Percentiles rank a stretch among this genome's conserved stretches.
Conservation (phyloP, 2,888 invertebrate genomes). For the Rhamphomyia laevipes region DNA sequence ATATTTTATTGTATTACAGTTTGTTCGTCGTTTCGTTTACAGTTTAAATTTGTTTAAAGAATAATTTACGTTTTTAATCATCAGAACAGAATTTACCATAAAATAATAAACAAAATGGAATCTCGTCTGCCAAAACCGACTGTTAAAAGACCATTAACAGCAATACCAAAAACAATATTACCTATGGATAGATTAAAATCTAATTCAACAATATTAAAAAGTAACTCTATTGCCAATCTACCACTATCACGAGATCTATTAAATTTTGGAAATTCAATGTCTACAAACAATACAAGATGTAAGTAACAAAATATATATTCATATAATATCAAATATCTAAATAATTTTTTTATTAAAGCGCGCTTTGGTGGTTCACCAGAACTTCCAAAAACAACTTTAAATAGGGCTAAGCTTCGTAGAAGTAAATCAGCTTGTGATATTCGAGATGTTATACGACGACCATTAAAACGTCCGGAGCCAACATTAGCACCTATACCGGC, state of each 20-base stretch:
- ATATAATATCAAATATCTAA: too few species aligned
- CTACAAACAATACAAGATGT: too few species aligned
- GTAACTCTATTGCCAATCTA: background rate
- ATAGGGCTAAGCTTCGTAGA: conserved; percentile 24
- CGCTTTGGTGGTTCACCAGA: conserved; percentile 25
- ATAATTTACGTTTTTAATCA: too few species aligned
- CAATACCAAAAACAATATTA: conserved; percentile 23
- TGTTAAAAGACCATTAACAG: conserved; percentile 22
- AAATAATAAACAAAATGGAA: conserved; percentile 35
- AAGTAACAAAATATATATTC: too few species aligned
- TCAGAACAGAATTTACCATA: background rate
- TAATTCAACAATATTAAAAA: conserved; percentile 8
- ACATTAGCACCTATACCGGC: conserved; percentile 26
- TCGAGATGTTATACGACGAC: conserved; percentile 16
- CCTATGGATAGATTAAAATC: conserved; percentile 31
- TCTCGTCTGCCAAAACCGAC: conserved; percentile 40
- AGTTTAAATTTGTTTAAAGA: too few species aligned
- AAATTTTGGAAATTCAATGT: conserved; percentile 20
- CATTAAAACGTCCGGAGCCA: conserved; percentile 24
- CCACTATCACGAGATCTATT: conserved; percentile 20
- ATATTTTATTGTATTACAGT: too few species aligned
- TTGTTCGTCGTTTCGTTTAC: too few species aligned
- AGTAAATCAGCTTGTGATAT: conserved; percentile 30
- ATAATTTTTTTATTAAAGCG: conserved; percentile 17
- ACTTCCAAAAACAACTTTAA: conserved; percentile 8